Evolutionary conservation across 2,113 vertebrate genomes (phyloP), one percentile per base, ranked within the genome.

Genomic region (Pontoporia blainvillei): DNA sequence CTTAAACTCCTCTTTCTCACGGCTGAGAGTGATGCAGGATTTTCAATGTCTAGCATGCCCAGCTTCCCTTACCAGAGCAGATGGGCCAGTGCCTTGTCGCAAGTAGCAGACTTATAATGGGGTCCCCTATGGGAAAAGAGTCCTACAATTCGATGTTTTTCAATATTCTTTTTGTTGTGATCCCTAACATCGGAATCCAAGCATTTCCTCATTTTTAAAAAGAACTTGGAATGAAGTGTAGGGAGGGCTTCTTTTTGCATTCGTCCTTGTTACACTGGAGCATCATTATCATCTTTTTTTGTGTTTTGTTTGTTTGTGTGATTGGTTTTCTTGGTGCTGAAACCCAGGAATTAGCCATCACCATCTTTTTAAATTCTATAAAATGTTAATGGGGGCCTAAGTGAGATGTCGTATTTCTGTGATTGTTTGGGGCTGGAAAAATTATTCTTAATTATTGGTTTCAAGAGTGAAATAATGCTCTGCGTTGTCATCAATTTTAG

Each of bases 191-290:
- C 29, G 41, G 9, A 71, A 67, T 67, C 25, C 12, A 88, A 61
- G 69, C n/a, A 84, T 52, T 57, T 76, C 34, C 25, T 91, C 57
- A 67, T 49, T 81, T 96, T 44, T 88, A 91, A 85, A 93, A 85
- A 79, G 34, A 88, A 82, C 8, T 93, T 61, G 64, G 20, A 78
- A 46, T 8, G 12, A 81, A 87, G 49, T 25, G 13, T 29, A 66
- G 15, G 8, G 20, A 66, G 14, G 27, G 3, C 73, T 88, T 66
- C 44, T 44, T 93, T 79, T 23, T 49, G 15, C 5, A 10, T 78
- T 64, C 36, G 67, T 62, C 31, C 31, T 73, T 27, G 1, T n/a
- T 82, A 39, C 2, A 17, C 6, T 49, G 5, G 6, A 44, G 3
- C 75, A 67, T 75, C 52, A 17, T 64, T 71, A 54, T 31, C 29